Base-by-base conservation (phyloP, 2,797 vertebrate genomes). In the Galaxias olidus region DNA sequence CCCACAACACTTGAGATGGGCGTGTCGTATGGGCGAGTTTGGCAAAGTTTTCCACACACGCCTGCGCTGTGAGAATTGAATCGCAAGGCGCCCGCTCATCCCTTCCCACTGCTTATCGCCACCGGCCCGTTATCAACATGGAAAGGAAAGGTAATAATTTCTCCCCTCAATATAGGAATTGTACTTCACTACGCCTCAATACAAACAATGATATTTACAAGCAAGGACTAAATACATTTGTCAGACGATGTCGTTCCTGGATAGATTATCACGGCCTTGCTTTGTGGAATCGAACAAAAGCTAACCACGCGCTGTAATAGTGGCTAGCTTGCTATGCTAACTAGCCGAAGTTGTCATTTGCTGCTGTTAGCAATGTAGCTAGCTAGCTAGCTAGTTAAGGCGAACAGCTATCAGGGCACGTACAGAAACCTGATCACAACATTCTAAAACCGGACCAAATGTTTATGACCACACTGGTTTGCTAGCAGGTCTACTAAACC, bases 71-170 rank as follows among this genome's bases (percentile, higher is more conserved):
- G 65, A 19, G 12, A 44, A 62, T 68, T 52, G 65, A 49, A 48
- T 76, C 71, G 50, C 53, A 42, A 30, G 40, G 40, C 55, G 73
- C 66, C 69, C 49, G 68, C 47, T 66, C 14, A 68, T 59, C 63
- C 57, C 57, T 61, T 59, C 51, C 30, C 30, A 30, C 30, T 30
- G 30, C 30, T 30, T 30, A 30, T 30, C 30, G 2, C 30, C 55
- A 17, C 42, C 54, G 74, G 45, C 77, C 69, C 76, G 65, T 63
- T 74, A 67, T 63, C 84, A 86, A 69, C 86, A 93, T 93, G 92
- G 92, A 93, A 74, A 91, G 90, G 83, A 93, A 93, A 90, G 91
- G 92, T 93, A 90, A 81, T 49, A 2, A 30, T 30, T 30, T 30
- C 72, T 62, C 19, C 61, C 73, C 9, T 19, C 10, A 59, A 7